A percentile compares a stretch with the other conserved stretches of the same genome.
Evolutionary conservation across 2,888 invertebrate species (phyloP).

Genomic region (Linyphia triangularis): DNA sequence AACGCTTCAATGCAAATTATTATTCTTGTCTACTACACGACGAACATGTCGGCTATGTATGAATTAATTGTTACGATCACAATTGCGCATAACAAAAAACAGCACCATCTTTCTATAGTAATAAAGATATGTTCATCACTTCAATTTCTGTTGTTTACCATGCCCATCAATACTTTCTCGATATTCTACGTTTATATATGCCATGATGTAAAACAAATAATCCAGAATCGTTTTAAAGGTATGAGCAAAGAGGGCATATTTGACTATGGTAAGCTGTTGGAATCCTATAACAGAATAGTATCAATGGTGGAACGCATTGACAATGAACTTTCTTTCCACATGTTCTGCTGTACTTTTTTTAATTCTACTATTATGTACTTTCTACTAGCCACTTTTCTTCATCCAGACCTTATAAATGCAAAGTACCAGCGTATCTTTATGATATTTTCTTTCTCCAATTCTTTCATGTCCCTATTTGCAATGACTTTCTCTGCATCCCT

Average conservation of each 20-base stretch:
- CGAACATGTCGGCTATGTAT: no score
- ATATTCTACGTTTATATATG: conserved; percentile 2
- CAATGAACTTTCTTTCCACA: neutral
- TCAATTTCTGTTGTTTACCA: neutral
- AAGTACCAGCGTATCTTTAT: neutral
- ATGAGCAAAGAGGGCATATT: neutral
- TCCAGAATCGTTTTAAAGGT: neutral
- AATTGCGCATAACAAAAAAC: no score
- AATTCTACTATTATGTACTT: neutral
- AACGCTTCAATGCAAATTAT: no score
- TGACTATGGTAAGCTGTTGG: neutral
- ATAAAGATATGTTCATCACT: neutral
- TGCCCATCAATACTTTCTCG: neutral
- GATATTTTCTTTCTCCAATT: neutral
- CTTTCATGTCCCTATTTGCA: neutral
- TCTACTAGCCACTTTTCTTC: neutral
- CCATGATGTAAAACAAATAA: neutral
- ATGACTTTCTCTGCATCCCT: neutral
- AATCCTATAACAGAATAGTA: neutral
- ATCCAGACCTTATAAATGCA: neutral
- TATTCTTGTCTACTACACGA: no score
- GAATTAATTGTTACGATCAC: no score
- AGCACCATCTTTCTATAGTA: no score
- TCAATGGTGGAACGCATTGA: neutral
- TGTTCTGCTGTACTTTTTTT: neutral